Evolutionary conservation across 2,888 invertebrate genomes (phyloP), one percentile per base, ranked within the genome.

Genomic region (Baccha elongata): DNA sequence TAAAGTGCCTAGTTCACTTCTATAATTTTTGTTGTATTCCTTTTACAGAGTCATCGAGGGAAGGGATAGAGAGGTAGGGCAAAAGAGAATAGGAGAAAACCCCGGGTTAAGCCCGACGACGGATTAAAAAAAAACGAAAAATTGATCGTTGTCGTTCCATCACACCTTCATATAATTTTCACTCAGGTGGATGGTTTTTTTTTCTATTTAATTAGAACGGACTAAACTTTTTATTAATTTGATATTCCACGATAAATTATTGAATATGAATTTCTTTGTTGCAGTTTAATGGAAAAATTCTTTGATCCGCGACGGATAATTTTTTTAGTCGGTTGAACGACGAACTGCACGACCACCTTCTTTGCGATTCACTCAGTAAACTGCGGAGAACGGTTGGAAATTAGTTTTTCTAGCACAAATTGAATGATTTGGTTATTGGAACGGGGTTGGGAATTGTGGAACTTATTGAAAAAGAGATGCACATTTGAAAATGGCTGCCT

Each of bases 111-210:
- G 50, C 65, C 65, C 81, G 64, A 58, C 52, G 26, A 37, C 29
- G 42, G 42, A 53, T 29, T 8, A 50, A 48, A 32, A 13, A 26
- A 29, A 65, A 69, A 13, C 53, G 29, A 76, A 76, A 55, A 76
- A 78, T 73, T 78, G 83, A 73, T 73, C 76, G 78, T 69, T 64
- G 83, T 62, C 29, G 58, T 58, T 78, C 83, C 83, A 83, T 83
- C 62, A 78, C 78, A 78, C 83, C 73, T 72, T 32, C 62, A 64
- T 68, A 7, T 40, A 40, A 37, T 52, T 68, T 40, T 35, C 72
- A 73, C 76, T 23, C 81, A 76, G 81, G 67, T 76, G 81, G 81
- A 75, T 71, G 64, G 40, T 42, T 15, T 37, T 13, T 21, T 29
- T 17, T 32, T 23, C 26, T 13, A 21, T 32, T 37, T 46, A 58